These are phyloP conservation scores for Archivesica marissinica DNA, from an alignment of 1,140 invertebrate genomes.

Conservation along the genomic window DNA sequence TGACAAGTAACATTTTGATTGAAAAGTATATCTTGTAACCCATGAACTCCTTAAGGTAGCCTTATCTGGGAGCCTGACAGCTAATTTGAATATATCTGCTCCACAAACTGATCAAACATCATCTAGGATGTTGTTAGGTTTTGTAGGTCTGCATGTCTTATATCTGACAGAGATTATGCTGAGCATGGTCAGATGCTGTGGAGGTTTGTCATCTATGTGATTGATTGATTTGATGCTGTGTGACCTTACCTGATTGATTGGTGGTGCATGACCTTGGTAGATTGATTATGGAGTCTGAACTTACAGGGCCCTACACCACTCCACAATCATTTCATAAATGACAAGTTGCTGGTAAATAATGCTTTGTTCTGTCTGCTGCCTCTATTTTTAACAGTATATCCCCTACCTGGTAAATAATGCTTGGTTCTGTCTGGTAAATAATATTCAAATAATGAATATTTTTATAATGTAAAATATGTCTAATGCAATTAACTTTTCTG, in stretches of 20 bases:
- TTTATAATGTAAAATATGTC: not conserved
- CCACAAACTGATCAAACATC: slow-evolving; percentile 3
- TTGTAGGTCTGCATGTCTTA: not conserved
- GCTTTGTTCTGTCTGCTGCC: too few species aligned
- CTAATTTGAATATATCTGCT: slow-evolving; percentile 42
- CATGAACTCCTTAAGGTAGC: not conserved
- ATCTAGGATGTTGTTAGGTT: not conserved
- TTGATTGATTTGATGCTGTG: not conserved
- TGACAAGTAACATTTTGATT: slow-evolving; percentile 6
- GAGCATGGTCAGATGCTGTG: not conserved
- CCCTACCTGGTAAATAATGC: not conserved
- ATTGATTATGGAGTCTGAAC: slow-evolving; percentile 23
- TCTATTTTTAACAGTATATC: not conserved
- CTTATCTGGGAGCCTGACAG: slow-evolving; percentile 26
- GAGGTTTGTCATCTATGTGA: not conserved
- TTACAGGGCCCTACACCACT: not conserved
- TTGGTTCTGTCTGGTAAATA: not conserved
- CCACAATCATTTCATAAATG: not conserved
- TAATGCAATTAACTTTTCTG: not conserved
- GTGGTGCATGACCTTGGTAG: slow-evolving; percentile 2
- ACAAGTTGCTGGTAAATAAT: not conserved
- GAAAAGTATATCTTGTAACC: slow-evolving; percentile 38
- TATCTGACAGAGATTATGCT: slow-evolving; percentile 19
- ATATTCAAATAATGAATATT: not conserved
- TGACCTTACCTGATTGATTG: slow-evolving; percentile 13